Evolutionary conservation across 1,140 invertebrate species (phyloP), one percentile per base, ranked within the genome.

Genomic region (Habropoda laboriosa): DNA sequence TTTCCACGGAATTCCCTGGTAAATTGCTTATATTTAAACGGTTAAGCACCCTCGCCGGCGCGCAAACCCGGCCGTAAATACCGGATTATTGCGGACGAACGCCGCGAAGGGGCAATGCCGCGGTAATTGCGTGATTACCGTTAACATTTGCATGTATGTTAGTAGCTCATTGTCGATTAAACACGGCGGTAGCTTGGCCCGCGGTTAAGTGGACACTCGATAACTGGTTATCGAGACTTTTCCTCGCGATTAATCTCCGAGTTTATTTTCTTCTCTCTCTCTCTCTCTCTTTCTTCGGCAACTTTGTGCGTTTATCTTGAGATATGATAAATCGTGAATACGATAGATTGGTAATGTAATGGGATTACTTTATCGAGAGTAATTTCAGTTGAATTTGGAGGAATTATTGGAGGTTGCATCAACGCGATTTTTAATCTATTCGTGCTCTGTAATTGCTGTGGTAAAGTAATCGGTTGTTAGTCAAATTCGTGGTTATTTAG

Each of bases 71-170:
- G 6, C 32, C 74, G 27, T 77, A 77, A 77, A 70, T 70, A 77
- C 10, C n/a, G 64, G 74, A 77, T 77, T 77, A 77, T 77, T 49
- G 53, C 64, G 35, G 53, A 57, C 27, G 63, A 68, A 32, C 27
- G 13, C 73, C 61, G 18, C 38, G 27, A n/a, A 42, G 53, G 24
- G 32, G 32, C 53, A 27, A 47, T 30, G 40, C 30, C 10, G 27
- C 55, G 24, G 53, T 77, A 77, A 77, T 77, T 68, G 74, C 53
- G 74, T 40, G 51, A 77, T 77, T 67, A 60, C 64, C 74, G 74
- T 68, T 77, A 77, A 77, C 74, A 70, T 70, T 60, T 32, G 64
- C 74, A 32, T 38, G 40, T 58, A 47, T 70, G 53, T 70, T 60
- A 58, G 51, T 77, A 18, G 64, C 74, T 49, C 53, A n/a, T 77